These are phyloP conservation scores for Halesus radiatus DNA, from an alignment of 1,140 invertebrate genomes.

Conservation along the genomic window DNA sequence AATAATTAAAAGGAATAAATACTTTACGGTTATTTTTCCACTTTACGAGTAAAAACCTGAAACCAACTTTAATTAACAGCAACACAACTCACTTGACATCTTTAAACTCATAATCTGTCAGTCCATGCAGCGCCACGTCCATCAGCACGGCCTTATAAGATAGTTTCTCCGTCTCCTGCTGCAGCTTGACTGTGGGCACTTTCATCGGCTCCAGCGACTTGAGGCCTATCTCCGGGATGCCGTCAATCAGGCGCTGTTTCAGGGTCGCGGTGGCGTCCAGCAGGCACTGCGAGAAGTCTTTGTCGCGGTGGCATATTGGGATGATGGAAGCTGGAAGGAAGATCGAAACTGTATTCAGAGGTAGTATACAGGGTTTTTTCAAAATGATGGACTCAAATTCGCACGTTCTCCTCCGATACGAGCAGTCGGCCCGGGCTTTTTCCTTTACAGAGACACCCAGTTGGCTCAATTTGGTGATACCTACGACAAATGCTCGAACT, in stretches of 20 bases:
- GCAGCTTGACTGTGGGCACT: conserved; percentile 49
- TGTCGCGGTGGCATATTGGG: conserved; percentile 61
- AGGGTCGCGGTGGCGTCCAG: conserved; percentile 59
- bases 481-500: too few relatives aligned
- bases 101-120: conserved; percentile 67
- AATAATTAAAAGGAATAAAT: too few relatives aligned
- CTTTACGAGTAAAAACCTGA: too few relatives aligned
- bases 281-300: conserved; percentile 63
- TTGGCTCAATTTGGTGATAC: too few relatives aligned
- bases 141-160: conserved; percentile 66
- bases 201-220: conserved; percentile 59
- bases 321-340: conserved; percentile 64
- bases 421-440: too few relatives aligned
- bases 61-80: too few relatives aligned
- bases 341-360: too few relatives aligned
- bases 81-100: conserved; percentile 64
- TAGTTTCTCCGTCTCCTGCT: conserved; percentile 44
- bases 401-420: too few relatives aligned
- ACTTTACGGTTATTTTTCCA: too few relatives aligned
- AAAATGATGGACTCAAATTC: too few relatives aligned
- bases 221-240: conserved; percentile 60
- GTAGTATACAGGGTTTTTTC: too few relatives aligned
- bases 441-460: too few relatives aligned
- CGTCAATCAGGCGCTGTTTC: conserved; percentile 60
- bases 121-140: conserved; percentile 63